phyloP scores from a whole-genome alignment of 2,797 vertebrate genomes.

The Myoxocephalus aenaeus region DNA sequence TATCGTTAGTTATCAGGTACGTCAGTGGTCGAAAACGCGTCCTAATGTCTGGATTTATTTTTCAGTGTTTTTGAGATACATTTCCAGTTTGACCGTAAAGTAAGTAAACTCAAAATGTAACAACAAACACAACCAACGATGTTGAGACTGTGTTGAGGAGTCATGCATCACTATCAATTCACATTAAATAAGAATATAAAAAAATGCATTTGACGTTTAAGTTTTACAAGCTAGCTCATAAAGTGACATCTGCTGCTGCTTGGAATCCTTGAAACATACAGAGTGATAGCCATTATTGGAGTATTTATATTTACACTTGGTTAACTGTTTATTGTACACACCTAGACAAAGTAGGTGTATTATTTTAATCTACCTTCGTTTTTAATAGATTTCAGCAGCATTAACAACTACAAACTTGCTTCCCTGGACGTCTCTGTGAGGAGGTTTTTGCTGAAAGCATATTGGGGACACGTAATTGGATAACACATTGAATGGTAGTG shows the following conservation, averaged over 20 bases:
- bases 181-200: background rate
- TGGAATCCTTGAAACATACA: background rate
- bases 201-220: too few relatives aligned
- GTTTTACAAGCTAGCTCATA: too few relatives aligned
- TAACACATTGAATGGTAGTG: background rate
- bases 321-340: background rate
- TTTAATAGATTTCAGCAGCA: too few relatives aligned
- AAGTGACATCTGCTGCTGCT: too few relatives aligned
- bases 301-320: too few relatives aligned
- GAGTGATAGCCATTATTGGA: background rate
- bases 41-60: too few relatives aligned
- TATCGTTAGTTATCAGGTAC: too few relatives aligned
- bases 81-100: too few relatives aligned
- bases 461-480: background rate
- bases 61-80: too few relatives aligned
- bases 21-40: too few relatives aligned
- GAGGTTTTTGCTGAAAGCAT: background rate
- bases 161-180: background rate
- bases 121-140: background rate
- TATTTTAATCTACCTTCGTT: background rate
- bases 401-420: too few relatives aligned
- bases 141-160: background rate
- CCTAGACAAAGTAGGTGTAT: background rate
- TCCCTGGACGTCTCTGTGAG: background rate
- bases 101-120: too few relatives aligned